Evolutionary conservation across 1,140 invertebrate genomes (phyloP), one percentile per base, ranked within the genome.

Genomic region (Heterodera schachtii): DNA sequence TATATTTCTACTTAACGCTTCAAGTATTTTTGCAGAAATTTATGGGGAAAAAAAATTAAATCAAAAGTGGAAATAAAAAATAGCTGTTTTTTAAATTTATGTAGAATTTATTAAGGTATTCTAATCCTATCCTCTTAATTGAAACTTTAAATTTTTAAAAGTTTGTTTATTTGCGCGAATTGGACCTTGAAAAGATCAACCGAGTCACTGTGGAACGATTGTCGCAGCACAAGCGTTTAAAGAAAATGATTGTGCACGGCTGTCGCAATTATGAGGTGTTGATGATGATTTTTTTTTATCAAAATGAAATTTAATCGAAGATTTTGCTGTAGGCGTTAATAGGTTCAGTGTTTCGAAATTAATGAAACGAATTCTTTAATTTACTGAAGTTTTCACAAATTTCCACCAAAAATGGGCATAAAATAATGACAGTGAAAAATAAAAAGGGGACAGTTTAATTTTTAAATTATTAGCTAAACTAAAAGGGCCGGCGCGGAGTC

Each of bases 151-250:
- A 74, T 21, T 11, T 78, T 67, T 52, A 52, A 52, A 64, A 89
- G 87, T 89, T 89, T 77, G 84, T 89, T 43, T 89, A 89, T 73
- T 79, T 89, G n/a, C 87, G 88, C 44, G 88, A 89, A 73, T 74
- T 89, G 66, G 86, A 89, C 81, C 67, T 89, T 6, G 88, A 89
- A 76, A 87, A 88, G 76, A 87, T 89, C 71, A 89, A 89, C 75
- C 52, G 88, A 16, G 88, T 74, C n/a, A 90, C 88, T n/a, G 88
- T 89, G 21, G 88, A 84, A 49, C 82, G 87, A 70, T 76, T 89
- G 9, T 82, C 88, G 44, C 75, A 84, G 60, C 88, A 89, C 78
- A 79, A 75, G 13, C 79, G 71, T 31, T 74, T 89, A 44, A 89
- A 89, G 70, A 89, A 90, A 80, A 60, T 89, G 16, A 90, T 90